These are phyloP conservation scores for Plebejus anna DNA, from an alignment of 2,888 invertebrate species.

Conservation along the genomic window DNA sequence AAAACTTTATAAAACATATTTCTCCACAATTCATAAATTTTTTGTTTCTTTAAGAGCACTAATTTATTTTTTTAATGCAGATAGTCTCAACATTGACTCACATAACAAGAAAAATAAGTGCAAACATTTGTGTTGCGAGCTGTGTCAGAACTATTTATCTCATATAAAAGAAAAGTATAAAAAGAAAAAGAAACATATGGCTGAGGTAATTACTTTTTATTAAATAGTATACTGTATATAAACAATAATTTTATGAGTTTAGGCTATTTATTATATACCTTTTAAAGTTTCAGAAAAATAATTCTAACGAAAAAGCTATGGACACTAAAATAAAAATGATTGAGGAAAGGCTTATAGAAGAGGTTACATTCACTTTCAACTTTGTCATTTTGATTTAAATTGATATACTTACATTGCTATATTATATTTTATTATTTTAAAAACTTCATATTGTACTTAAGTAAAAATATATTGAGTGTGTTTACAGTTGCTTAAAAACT, in stretches of 20 bases:
- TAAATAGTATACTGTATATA: background rate
- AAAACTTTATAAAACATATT: background rate
- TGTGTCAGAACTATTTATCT: constrained; percentile 49
- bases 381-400: constrained; percentile 3
- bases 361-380: constrained; percentile 47
- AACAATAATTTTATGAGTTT: background rate
- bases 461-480: background rate
- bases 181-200: constrained; percentile 48
- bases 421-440: background rate
- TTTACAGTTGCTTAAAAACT: background rate
- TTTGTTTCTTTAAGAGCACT: background rate
- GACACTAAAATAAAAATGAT: constrained; percentile 54
- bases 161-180: constrained; percentile 50
- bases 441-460: background rate
- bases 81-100: constrained; percentile 42
- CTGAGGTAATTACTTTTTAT: constrained; percentile 45
- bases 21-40: too few species aligned
- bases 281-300: constrained; percentile 51
- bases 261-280: background rate
- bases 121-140: constrained; percentile 54
- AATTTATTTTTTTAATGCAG: constrained; percentile 41
- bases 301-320: constrained; percentile 46
- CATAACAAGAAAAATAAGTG: constrained; percentile 45
- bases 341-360: constrained; percentile 59
- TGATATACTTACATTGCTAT: background rate